These are phyloP conservation scores for Leucoma salicis DNA, from an alignment of 2,888 invertebrate species.

Conservation along the genomic window DNA sequence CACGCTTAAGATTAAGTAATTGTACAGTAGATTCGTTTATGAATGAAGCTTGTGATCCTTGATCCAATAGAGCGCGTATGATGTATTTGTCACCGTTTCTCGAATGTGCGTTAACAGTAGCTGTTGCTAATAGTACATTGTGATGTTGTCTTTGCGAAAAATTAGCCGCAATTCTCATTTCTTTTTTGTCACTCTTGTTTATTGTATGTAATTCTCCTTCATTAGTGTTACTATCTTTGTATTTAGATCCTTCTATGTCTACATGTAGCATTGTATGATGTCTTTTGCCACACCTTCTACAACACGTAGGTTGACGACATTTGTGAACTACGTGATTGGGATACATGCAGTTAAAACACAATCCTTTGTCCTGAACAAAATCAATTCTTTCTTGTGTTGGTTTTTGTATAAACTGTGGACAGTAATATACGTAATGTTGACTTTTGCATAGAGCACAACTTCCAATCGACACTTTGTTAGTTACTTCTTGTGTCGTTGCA, in stretches of 20 bases:
- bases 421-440: neutral
- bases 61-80: constrained; percentile 14
- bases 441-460: neutral
- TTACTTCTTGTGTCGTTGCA: too few species aligned
- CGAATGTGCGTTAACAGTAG: neutral
- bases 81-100: neutral
- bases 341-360: constrained; percentile 6
- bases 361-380: neutral
- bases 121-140: neutral
- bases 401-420: neutral
- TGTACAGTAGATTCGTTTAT: constrained; percentile 25
- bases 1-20: constrained; percentile 6
- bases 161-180: too few species aligned
- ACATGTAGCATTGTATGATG: constrained; percentile 6
- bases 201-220: too few species aligned
- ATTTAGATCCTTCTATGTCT: neutral
- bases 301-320: constrained; percentile 1
- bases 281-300: neutral
- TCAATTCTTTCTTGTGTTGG: neutral
- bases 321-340: neutral
- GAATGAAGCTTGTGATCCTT: constrained; percentile 20
- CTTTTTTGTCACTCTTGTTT: too few species aligned
- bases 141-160: too few species aligned
- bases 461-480: too few species aligned
- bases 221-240: too few species aligned